Evolutionary conservation across 2,888 invertebrate species (phyloP).

Genomic region (Pantelozetes paolii): DNA sequence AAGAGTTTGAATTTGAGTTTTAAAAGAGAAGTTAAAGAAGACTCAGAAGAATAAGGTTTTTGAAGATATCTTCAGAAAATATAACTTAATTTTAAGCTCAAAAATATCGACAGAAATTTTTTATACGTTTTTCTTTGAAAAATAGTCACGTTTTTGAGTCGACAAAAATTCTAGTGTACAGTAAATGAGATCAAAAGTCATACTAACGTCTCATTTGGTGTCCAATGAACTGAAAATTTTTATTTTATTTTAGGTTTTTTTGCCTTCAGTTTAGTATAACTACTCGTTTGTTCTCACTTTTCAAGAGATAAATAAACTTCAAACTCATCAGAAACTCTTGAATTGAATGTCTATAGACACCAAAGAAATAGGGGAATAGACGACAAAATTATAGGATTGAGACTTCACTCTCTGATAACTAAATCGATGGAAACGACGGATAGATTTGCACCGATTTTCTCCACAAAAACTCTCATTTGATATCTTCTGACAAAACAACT

Average conservation of each 20-base stretch:
- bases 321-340: not conserved
- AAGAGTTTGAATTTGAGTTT: no score
- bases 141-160: slow-evolving; percentile 9
- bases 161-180: not conserved
- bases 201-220: slow-evolving; percentile 13
- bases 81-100: not conserved
- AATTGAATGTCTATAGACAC: not conserved
- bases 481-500: slow-evolving; percentile 18
- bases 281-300: no score
- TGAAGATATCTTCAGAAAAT: not conserved
- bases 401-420: not conserved
- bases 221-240: not conserved
- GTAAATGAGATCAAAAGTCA: slow-evolving; percentile 5
- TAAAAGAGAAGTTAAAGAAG: no score
- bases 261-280: not conserved
- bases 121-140: not conserved
- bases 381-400: not conserved
- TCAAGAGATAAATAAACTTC: not conserved
- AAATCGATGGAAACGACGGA: not conserved
- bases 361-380: not conserved
- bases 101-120: not conserved
- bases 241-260: not conserved
- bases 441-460: not conserved
- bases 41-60: no score
- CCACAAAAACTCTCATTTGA: not conserved